Conservation (phyloP, 2,888 invertebrate species). For the Pammene aurita region DNA sequence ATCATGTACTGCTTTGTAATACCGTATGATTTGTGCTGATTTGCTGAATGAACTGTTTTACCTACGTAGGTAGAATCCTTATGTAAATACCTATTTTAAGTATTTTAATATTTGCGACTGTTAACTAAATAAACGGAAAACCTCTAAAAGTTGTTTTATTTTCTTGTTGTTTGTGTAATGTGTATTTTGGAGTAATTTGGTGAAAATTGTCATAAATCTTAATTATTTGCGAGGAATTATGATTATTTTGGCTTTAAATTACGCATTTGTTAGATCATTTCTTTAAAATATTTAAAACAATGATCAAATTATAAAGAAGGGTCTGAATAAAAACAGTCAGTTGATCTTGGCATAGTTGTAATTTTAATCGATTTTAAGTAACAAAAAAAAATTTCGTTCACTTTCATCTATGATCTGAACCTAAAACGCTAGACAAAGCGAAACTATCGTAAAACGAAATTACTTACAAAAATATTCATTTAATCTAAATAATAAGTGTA, state of each 20-base stretch:
- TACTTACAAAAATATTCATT: conserved; percentile 82
- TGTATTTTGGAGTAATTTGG: neutral
- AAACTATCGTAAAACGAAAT: conserved; percentile 77
- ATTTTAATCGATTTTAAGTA: conserved; percentile 83
- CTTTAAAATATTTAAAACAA: neutral
- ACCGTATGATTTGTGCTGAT: conserved; percentile 72
- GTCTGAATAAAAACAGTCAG: conserved; percentile 60
- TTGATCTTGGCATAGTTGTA: conserved; percentile 82
- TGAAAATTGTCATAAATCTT: neutral
- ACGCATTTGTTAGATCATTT: neutral
- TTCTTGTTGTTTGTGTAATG: neutral
- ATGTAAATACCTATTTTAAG: conserved; percentile 81
- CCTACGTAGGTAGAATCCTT: conserved; percentile 82
- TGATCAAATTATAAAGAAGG: conserved; percentile 1
- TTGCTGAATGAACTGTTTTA: conserved; percentile 73
- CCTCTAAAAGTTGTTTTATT: conserved; percentile 55
- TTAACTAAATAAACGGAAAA: conserved; percentile 78
- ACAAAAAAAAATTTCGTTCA: conserved; percentile 78
- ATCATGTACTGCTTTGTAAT: conserved; percentile 71
- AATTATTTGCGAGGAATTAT: neutral
- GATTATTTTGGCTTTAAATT: neutral
- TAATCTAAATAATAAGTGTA: conserved; percentile 77
- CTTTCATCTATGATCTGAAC: conserved; percentile 78
- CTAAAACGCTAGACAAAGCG: conserved; percentile 78
- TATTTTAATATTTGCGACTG: conserved; percentile 79